A percentile compares a stretch with the other conserved stretches of the same genome.
Evolutionary conservation across 2,113 vertebrate species (phyloP).

Genomic region (Calypte anna): DNA sequence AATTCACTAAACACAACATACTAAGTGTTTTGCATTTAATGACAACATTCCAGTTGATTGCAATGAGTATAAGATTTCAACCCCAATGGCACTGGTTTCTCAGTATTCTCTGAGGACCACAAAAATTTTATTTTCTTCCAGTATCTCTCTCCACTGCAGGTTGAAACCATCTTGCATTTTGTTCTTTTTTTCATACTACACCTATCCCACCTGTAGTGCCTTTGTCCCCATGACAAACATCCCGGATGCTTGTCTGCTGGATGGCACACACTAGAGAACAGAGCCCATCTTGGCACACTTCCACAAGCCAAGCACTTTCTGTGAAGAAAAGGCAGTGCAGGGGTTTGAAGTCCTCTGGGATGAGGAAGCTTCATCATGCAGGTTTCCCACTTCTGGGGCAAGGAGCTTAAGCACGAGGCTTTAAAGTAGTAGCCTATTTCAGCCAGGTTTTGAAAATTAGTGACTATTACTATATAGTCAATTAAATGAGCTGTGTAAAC

Average conservation of each 20-base stretch:
- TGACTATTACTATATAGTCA: background rate
- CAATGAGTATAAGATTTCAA: background rate
- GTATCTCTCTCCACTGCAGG: background rate
- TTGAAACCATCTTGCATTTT: background rate
- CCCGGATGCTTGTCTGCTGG: background rate
- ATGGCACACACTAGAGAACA: background rate
- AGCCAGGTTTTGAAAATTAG: background rate
- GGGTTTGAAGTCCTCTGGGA: background rate
- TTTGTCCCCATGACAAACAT: background rate
- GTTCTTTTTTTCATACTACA: background rate
- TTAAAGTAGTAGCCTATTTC: background rate
- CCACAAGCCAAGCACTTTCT: background rate
- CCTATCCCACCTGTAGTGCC: background rate
- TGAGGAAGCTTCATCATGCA: background rate
- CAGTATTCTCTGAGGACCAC: background rate
- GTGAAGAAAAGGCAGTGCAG: accelerated
- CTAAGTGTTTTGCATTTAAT: background rate
- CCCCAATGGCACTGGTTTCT: background rate
- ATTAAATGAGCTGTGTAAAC: background rate
- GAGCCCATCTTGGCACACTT: background rate
- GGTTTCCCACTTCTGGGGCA: background rate
- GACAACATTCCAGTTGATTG: background rate
- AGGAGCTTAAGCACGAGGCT: background rate
- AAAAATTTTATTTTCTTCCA: background rate
- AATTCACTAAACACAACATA: background rate